phyloP scores from a whole-genome alignment of 2,888 invertebrate species.

The Himalopsyche kuldschensis region DNA sequence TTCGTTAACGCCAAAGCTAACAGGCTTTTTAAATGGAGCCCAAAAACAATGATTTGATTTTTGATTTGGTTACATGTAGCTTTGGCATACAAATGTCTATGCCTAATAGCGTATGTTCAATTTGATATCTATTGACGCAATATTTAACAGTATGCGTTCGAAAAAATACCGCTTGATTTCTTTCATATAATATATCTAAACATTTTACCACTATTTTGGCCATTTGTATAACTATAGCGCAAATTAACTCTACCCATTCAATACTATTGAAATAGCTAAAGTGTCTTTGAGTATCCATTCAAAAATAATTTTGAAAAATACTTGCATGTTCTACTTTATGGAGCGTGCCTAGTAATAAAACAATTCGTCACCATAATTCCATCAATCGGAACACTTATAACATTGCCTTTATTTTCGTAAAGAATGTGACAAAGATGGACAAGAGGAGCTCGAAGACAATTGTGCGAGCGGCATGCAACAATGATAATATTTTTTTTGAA shows the following conservation, averaged over 20 bases:
- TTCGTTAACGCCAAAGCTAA: too few species aligned
- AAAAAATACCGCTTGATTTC: too few species aligned
- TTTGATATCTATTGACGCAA: too few species aligned
- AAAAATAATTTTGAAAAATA: not conserved
- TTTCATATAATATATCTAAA: too few species aligned
- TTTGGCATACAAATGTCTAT: too few species aligned
- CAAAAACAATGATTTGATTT: too few species aligned
- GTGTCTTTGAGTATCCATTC: not conserved
- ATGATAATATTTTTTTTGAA: constrained; percentile 15
- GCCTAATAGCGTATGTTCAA: too few species aligned
- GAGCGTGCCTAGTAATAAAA: constrained; percentile 24
- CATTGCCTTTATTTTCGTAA: constrained; percentile 1
- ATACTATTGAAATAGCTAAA: not conserved
- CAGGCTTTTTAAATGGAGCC: too few species aligned
- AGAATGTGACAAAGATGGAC: constrained; percentile 2
- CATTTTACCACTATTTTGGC: too few species aligned
- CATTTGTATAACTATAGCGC: too few species aligned
- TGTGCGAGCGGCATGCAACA: constrained; percentile 14
- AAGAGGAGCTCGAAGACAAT: not conserved
- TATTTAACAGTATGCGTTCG: too few species aligned
- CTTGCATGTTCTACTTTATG: not conserved
- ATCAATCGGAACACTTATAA: constrained; percentile 24
- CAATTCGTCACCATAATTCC: constrained; percentile 38
- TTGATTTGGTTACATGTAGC: too few species aligned
- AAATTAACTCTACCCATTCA: not conserved